Evolutionary conservation across 2,888 invertebrate species (phyloP).

Genomic region (Arge pagana): DNA sequence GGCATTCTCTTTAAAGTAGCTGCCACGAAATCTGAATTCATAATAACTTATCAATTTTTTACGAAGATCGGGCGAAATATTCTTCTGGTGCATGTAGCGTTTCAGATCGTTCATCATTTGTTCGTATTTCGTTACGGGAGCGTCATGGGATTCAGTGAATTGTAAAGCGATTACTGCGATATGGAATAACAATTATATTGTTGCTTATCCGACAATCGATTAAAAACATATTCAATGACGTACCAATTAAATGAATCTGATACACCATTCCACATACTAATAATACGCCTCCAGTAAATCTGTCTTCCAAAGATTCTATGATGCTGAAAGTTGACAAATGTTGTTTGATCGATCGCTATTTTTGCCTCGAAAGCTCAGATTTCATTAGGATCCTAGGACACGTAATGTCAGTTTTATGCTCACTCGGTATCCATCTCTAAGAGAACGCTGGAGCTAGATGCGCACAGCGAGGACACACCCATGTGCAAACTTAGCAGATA

Average conservation of each 20-base stretch:
- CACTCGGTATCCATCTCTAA: neutral
- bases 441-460: neutral
- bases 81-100: slow-evolving; percentile 65
- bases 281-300: slow-evolving; percentile 37
- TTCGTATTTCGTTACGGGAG: slow-evolving; percentile 58
- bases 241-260: slow-evolving; percentile 45
- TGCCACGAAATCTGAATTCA: slow-evolving; percentile 64
- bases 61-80: slow-evolving; percentile 62
- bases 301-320: slow-evolving; percentile 30
- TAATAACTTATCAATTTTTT: slow-evolving; percentile 64
- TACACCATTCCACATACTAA: slow-evolving; percentile 42
- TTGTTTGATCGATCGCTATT: no score
- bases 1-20: slow-evolving; percentile 64
- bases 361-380: no score
- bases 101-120: slow-evolving; percentile 63
- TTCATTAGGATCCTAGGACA: neutral
- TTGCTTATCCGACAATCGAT: no score
- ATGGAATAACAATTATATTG: neutral
- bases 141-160: slow-evolving; percentile 53
- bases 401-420: neutral
- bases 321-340: neutral
- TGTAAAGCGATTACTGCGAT: slow-evolving; percentile 56
- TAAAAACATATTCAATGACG: slow-evolving; percentile 40
- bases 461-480: slow-evolving; percentile 34
- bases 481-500: slow-evolving; percentile 45